phyloP scores from a whole-genome alignment of 2,797 vertebrate genomes.

The Anisognathus igniventris region DNA sequence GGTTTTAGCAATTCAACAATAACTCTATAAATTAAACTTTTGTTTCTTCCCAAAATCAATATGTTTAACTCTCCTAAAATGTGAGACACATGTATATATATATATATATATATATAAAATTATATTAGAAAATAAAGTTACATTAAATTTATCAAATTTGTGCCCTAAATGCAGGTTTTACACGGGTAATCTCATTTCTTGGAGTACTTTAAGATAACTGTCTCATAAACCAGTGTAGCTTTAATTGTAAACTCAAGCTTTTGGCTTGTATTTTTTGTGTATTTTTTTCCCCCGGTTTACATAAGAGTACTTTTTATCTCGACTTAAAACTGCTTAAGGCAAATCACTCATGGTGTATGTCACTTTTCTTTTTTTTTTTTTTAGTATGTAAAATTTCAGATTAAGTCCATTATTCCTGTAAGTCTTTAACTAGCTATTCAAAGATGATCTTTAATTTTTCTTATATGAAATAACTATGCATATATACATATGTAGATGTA shows the following conservation, averaged over 20 bases:
- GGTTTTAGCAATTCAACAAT: neutral
- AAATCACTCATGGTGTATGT: neutral
- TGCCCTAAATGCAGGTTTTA: neutral
- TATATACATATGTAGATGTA: fast-evolving
- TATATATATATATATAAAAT: fast-evolving
- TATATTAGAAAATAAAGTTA: neutral
- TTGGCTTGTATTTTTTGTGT: neutral
- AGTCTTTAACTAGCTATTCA: neutral
- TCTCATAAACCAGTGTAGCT: neutral
- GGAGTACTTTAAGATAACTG: neutral
- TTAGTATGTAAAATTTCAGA: neutral
- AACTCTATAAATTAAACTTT: neutral
- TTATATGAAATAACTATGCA: neutral
- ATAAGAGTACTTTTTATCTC: neutral
- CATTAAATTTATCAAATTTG: neutral
- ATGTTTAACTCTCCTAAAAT: neutral
- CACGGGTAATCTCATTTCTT: neutral
- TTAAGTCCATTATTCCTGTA: neutral
- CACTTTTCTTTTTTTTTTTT: neutral
- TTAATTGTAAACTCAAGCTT: neutral
- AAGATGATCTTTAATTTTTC: neutral
- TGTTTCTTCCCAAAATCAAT: neutral
- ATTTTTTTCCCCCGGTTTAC: neutral
- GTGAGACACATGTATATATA: neutral
- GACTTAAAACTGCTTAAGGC: neutral